Percentiles rank a stretch among this genome's conserved stretches.
phyloP scores from a whole-genome alignment of 2,888 invertebrate genomes.

The Thera britannica region DNA sequence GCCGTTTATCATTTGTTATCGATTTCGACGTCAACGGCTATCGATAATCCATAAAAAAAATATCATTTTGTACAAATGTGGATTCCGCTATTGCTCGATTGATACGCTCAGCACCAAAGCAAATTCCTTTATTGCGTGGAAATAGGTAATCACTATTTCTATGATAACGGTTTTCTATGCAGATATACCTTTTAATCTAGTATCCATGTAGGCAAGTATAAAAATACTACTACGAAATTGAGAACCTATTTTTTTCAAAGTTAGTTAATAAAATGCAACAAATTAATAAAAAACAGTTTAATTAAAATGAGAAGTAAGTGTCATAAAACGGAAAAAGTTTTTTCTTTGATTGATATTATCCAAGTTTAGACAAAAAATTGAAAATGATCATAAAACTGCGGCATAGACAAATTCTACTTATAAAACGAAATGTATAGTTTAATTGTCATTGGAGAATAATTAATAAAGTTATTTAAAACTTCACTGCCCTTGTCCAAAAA shows the following conservation, averaged over 20 bases:
- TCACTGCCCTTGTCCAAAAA: no score
- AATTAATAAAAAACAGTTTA: no score
- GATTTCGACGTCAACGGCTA: conserved; percentile 44
- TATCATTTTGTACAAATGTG: background rate
- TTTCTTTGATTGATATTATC: no score
- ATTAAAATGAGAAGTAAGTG: no score
- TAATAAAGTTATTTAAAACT: background rate
- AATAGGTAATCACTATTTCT: background rate
- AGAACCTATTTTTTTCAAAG: background rate
- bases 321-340: no score
- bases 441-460: background rate
- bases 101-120: conserved; percentile 6
- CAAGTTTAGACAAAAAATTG: no score
- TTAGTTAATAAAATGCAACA: background rate
- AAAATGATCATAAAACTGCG: no score
- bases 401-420: no score
- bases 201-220: no score
- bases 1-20: conserved; percentile 32
- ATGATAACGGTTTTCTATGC: background rate
- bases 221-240: background rate
- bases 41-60: conserved; percentile 41
- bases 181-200: no score
- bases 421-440: no score
- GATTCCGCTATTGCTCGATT: conserved; percentile 2
- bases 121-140: background rate